Conservation (phyloP, 2,113 vertebrate species). For the Solea senegalensis region DNA sequence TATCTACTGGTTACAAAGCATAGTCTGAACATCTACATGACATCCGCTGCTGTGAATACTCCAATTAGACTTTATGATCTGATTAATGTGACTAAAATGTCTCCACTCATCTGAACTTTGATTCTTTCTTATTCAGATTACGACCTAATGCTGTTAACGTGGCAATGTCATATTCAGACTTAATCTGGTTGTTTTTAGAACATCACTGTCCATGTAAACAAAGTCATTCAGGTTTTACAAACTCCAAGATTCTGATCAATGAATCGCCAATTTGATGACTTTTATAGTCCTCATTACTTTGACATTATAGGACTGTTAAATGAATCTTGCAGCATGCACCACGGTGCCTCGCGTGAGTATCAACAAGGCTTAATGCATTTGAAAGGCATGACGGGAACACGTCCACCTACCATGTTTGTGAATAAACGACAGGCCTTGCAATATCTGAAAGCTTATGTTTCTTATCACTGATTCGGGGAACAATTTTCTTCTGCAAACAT, state of each 20-base stretch:
- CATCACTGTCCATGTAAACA: neutral
- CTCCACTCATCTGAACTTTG: no score
- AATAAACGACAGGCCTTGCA: slow-evolving; percentile 98
- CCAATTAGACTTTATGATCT: no score
- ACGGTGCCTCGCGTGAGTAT: neutral
- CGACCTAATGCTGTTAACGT: no score
- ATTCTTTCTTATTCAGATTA: no score
- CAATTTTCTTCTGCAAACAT: slow-evolving; percentile 92
- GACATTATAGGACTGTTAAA: neutral
- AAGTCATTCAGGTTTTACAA: slow-evolving; percentile 22
- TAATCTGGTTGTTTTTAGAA: neutral
- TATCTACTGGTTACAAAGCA: no score
- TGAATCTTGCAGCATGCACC: slow-evolving; percentile 65
- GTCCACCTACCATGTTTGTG: slow-evolving; percentile 95
- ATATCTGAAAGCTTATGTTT: slow-evolving; percentile 99
- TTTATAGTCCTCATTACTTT: neutral
- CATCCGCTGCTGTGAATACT: no score
- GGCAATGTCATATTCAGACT: neutral
- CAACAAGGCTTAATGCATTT: slow-evolving; percentile 4
- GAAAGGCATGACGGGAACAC: slow-evolving; percentile 22
- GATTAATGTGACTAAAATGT: no score
- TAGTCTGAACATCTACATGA: no score
- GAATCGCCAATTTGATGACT: neutral
- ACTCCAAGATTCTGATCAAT: slow-evolving; percentile 49
- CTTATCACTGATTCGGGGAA: slow-evolving; percentile 97